Conservation (phyloP, 2,888 invertebrate species). For the Altica lythri region DNA sequence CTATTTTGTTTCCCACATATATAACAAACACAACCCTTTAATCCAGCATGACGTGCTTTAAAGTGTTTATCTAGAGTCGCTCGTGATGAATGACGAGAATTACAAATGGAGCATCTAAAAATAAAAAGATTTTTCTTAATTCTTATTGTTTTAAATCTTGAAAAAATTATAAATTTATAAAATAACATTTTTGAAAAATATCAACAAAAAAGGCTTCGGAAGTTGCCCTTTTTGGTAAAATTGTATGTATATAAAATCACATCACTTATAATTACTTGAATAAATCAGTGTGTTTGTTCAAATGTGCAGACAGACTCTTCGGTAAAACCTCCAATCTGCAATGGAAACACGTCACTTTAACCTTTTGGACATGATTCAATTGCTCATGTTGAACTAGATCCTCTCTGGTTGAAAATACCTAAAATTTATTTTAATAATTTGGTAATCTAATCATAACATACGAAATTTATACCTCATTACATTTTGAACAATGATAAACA, state of each 20-base stretch:
- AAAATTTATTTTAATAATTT: slow-evolving; percentile 22
- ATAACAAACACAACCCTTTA: slow-evolving; percentile 41
- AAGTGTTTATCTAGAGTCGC: slow-evolving; percentile 40
- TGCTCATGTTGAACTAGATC: slow-evolving; percentile 41
- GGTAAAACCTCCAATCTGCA: slow-evolving; percentile 41
- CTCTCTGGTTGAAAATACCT: slow-evolving; percentile 37
- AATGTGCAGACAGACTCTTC: slow-evolving; percentile 43
- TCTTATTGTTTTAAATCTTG: neutral
- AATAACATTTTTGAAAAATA: too few species aligned
- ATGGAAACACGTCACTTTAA: slow-evolving; percentile 41
- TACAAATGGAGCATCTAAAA: slow-evolving; percentile 39
- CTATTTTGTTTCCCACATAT: slow-evolving; percentile 44
- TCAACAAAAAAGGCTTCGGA: too few species aligned
- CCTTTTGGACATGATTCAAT: too few species aligned
- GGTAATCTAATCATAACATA: neutral
- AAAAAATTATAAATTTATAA: slow-evolving; percentile 6
- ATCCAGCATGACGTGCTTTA: slow-evolving; percentile 38
- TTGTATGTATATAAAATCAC: too few species aligned
- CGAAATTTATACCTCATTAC: slow-evolving; percentile 35
- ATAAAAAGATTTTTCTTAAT: too few species aligned
- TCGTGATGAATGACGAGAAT: slow-evolving; percentile 38
- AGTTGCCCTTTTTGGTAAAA: too few species aligned
- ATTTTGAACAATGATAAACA: slow-evolving; percentile 42
- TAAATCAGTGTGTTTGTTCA: slow-evolving; percentile 43
- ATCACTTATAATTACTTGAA: slow-evolving; percentile 45